A percentile compares a stretch with the other conserved stretches of the same genome.
Evolutionary conservation across 2,113 vertebrate genomes (phyloP).

Genomic region (Phyllopteryx taeniolatus): DNA sequence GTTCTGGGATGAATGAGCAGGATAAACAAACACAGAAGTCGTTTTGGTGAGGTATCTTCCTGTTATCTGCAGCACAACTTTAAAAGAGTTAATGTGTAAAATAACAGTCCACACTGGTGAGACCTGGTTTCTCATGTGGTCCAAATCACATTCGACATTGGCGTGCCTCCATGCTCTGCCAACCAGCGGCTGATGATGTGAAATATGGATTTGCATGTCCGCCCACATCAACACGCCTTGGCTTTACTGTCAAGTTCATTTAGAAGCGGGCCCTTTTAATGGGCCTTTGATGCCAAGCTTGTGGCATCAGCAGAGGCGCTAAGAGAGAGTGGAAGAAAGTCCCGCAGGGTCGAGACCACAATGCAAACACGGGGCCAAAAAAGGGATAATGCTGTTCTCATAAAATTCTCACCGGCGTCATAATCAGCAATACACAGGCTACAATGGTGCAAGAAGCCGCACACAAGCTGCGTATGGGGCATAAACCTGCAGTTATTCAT

Average conservation of each 20-base stretch:
- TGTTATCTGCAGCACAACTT: neutral
- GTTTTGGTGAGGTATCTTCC: conserved; percentile 22
- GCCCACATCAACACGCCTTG: conserved; percentile 63
- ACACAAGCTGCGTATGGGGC: conserved; percentile 15
- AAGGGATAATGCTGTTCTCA: conserved; percentile 12
- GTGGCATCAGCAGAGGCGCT: conserved; percentile 42
- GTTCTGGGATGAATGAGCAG: conserved; percentile 18
- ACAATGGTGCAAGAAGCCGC: conserved; percentile 2
- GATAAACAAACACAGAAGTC: conserved; percentile 53
- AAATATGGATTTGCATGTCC: conserved; percentile 78
- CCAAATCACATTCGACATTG: conserved; percentile 45
- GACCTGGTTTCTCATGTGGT: conserved; percentile 23
- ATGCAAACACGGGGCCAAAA: conserved; percentile 19
- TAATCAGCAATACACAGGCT: conserved; percentile 10
- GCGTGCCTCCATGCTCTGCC: conserved; percentile 43
- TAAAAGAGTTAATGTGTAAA: neutral
- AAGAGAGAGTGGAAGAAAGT: conserved; percentile 1
- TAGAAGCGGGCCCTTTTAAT: conserved; percentile 56
- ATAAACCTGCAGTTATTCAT: conserved; percentile 56
- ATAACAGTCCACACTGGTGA: conserved; percentile 9
- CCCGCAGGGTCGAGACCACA: conserved; percentile 30
- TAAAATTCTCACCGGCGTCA: conserved; percentile 19
- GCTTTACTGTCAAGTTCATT: conserved; percentile 71
- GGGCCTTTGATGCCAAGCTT: conserved; percentile 56
- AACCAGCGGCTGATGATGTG: conserved; percentile 63